Evolutionary conservation across 2,797 vertebrate genomes (phyloP).

Genomic region (Synaphobranchus kaupii): DNA sequence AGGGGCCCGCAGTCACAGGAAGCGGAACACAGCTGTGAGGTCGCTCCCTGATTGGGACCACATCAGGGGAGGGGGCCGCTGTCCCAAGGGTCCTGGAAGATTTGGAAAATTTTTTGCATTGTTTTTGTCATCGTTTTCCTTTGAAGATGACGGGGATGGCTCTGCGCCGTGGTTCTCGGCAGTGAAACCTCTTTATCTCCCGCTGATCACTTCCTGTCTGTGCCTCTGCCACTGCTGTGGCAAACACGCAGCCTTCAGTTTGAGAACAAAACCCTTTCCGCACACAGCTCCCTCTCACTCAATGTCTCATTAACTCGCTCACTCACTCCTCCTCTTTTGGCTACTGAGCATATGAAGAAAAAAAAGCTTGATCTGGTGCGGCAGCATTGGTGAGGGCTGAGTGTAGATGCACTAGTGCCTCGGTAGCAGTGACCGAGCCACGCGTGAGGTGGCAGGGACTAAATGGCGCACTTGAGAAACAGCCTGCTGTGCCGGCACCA

Average conservation of each 20-base stretch:
- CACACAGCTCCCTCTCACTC: not conserved
- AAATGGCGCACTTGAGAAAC: conserved; percentile 39
- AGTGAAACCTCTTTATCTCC: not conserved
- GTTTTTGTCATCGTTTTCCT: not conserved
- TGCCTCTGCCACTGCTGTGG: not conserved
- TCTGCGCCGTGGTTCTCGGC: not conserved
- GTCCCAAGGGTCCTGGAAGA: not conserved
- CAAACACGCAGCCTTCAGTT: not conserved
- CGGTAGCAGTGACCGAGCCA: not conserved
- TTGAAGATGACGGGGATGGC: not conserved
- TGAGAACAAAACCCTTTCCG: not conserved
- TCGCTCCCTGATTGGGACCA: not conserved
- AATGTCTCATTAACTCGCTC: not conserved
- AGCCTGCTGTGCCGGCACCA: conserved; percentile 33
- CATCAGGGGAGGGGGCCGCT: not conserved
- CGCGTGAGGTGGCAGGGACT: not conserved
- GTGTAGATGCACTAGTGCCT: not conserved
- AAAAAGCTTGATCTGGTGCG: too few species aligned
- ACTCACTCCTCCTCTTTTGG: not conserved
- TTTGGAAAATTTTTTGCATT: not conserved
- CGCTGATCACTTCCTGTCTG: not conserved
- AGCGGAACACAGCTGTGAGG: not conserved
- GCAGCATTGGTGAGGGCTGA: too few species aligned
- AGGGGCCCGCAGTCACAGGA: not conserved
- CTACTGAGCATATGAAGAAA: not conserved